Evolutionary conservation across 2,888 invertebrate genomes (phyloP).

Genomic region (Exocentrus adspersus): DNA sequence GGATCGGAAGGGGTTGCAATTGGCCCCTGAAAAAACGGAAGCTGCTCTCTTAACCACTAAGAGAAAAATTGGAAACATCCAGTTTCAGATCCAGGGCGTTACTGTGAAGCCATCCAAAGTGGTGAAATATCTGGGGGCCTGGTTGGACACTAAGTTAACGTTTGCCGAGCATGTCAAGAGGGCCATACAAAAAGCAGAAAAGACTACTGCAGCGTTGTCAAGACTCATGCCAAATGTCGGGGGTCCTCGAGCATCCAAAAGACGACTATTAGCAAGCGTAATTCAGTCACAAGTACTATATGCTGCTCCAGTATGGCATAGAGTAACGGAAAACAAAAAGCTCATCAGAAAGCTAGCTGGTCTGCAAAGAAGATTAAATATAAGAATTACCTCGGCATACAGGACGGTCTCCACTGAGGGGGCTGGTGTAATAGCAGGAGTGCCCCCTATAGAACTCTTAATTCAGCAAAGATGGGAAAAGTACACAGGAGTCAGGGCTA

Average conservation of each 20-base stretch:
- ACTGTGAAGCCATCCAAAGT: neutral
- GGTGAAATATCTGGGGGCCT: constrained; percentile 12
- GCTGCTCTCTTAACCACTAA: constrained; percentile 8
- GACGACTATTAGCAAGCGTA: constrained; percentile 14
- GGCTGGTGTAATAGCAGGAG: constrained; percentile 16
- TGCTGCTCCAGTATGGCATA: constrained; percentile 8
- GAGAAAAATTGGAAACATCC: neutral
- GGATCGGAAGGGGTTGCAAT: neutral
- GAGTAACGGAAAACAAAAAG: constrained; percentile 4
- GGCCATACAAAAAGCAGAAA: neutral
- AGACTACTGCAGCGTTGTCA: neutral
- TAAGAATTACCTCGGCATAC: constrained; percentile 17
- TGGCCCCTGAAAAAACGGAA: constrained; percentile 5
- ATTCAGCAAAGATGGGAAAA: constrained; percentile 7
- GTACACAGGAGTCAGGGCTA: neutral
- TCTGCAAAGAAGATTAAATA: constrained; percentile 2
- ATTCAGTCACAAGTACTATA: constrained; percentile 13
- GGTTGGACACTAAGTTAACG: constrained; percentile 6
- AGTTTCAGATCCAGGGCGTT: neutral
- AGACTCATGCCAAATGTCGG: constrained; percentile 8
- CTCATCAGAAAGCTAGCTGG: constrained; percentile 6
- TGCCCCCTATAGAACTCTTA: constrained; percentile 16
- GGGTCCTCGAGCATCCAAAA: constrained; percentile 14
- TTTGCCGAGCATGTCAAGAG: neutral
- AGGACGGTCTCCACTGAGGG: constrained; percentile 12